Percentiles rank a stretch among this genome's conserved stretches.
Conservation (phyloP, 2,888 invertebrate species). For the Barypeithes pellucidus region DNA sequence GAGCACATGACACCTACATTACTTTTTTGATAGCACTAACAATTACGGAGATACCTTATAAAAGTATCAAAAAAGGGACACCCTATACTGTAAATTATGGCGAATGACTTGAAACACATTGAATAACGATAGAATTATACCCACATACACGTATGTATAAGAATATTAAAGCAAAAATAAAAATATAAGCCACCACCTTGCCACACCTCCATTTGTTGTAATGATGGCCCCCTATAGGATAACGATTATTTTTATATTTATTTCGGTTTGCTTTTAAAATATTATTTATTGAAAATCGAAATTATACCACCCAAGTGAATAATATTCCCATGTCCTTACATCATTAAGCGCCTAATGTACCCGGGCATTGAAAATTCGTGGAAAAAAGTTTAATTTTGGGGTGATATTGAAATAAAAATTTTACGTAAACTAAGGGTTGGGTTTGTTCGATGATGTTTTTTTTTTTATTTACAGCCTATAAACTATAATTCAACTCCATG, state of each 20-base stretch:
- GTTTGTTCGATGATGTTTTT: background rate
- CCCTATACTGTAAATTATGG: too few relatives aligned
- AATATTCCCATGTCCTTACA: background rate
- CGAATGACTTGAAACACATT: too few relatives aligned
- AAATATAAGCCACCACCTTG: too few relatives aligned
- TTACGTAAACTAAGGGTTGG: background rate
- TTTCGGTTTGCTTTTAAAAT: background rate
- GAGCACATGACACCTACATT: too few relatives aligned
- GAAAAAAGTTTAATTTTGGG: constrained; percentile 2
- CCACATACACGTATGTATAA: too few relatives aligned
- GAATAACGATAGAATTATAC: too few relatives aligned
- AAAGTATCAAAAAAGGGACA: too few relatives aligned
- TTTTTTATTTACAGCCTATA: background rate
- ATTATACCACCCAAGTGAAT: background rate
- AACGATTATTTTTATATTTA: background rate
- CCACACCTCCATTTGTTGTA: too few relatives aligned
- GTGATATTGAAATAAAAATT: background rate
- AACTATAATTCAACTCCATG: background rate
- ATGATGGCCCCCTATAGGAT: too few relatives aligned
- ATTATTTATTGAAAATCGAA: background rate
- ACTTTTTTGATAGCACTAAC: too few relatives aligned
- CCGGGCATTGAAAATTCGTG: background rate
- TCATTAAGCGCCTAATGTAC: constrained; percentile 17
- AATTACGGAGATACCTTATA: too few relatives aligned
- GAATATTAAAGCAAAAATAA: too few relatives aligned